These are phyloP conservation scores for Oasisia sp. DNA, from an alignment of 2,888 invertebrate species.

Conservation along the genomic window DNA sequence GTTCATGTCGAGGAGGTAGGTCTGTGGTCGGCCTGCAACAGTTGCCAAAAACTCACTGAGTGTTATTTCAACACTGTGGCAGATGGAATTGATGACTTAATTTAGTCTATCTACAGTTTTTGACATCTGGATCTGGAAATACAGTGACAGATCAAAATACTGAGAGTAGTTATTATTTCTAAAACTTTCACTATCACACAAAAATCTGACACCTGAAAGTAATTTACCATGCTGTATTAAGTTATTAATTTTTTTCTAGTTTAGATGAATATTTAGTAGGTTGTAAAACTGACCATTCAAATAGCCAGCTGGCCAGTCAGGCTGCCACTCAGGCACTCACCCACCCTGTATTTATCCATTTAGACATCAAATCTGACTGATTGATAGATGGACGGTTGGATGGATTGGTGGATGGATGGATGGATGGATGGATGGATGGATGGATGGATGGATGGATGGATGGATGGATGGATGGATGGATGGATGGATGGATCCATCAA, in stretches of 20 bases:
- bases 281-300: background rate
- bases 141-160: background rate
- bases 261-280: background rate
- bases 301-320: background rate
- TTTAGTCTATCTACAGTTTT: too few relatives aligned
- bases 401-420: too few relatives aligned
- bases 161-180: background rate
- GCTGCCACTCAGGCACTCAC: background rate
- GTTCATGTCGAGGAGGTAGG: slow-evolving; percentile 53
- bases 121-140: too few relatives aligned
- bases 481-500: too few relatives aligned
- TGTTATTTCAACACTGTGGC: background rate
- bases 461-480: too few relatives aligned
- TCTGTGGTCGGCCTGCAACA: slow-evolving; percentile 49
- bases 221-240: background rate
- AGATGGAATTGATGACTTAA: too few relatives aligned
- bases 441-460: too few relatives aligned
- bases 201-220: background rate
- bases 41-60: background rate
- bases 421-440: too few relatives aligned
- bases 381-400: too few relatives aligned
- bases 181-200: background rate
- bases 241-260: background rate
- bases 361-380: too few relatives aligned
- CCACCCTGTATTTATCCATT: too few relatives aligned